Conservation (phyloP, 2,797 vertebrate genomes). For the Leuciscus waleckii region DNA sequence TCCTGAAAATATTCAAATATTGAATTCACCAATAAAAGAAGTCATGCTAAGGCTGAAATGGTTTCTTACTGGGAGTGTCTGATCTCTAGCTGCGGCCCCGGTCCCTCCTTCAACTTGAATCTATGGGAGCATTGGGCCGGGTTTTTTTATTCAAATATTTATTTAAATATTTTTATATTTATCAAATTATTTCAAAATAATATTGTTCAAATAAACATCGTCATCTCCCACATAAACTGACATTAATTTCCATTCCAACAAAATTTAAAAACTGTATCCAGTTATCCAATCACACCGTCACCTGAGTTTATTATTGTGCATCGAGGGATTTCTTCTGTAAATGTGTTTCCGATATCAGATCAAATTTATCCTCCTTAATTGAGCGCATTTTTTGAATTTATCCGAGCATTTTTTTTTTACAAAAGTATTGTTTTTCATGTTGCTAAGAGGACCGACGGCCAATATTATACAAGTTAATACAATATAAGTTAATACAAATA, state of each 20-base stretch:
- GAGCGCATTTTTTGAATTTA: no score
- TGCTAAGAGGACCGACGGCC: no score
- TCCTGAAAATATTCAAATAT: constrained; percentile 10
- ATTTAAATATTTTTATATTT: background rate
- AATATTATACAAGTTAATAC: no score
- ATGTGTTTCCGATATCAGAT: no score
- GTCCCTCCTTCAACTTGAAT: background rate
- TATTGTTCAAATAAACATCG: background rate
- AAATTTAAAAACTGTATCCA: no score
- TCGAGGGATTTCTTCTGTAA: no score
- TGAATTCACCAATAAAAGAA: background rate
- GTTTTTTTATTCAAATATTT: constrained; percentile 8
- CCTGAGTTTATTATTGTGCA: no score
- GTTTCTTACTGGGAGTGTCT: constrained; percentile 6
- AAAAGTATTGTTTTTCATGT: no score
- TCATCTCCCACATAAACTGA: background rate
- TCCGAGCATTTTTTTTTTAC: no score
- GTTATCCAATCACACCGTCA: no score
- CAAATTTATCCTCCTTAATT: no score
- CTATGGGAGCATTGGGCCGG: constrained; percentile 9
- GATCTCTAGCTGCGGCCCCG: background rate
- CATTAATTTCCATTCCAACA: background rate
- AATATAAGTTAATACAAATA: no score
- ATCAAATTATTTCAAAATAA: background rate
- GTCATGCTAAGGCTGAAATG: constrained; percentile 5